Evolutionary conservation across 1,140 invertebrate genomes (phyloP), one percentile per base, ranked within the genome.

Genomic region (Laupala kohalensis): DNA sequence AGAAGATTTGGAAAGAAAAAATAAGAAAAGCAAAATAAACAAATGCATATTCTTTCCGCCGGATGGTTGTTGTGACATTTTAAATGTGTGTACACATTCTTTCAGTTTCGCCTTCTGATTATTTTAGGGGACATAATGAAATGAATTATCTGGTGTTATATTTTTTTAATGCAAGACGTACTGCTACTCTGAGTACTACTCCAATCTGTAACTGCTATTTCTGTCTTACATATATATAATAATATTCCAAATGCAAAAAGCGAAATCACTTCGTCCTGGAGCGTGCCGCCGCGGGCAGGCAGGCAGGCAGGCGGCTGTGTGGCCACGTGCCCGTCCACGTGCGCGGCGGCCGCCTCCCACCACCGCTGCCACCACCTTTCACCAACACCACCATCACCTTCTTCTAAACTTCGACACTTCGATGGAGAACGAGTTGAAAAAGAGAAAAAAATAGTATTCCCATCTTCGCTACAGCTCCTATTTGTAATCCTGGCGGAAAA

Each of bases 61-160:
- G 67, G 67, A 29, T 37, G 67, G 27, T 29, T 68, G 67, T 68
- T 68, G 67, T 68, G 67, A 68, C 67, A 53, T 53, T 68, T 37
- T 68, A 68, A 37, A 68, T 68, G 67, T 37, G 67, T 28, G 25
- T 53, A 53, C 37, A 25, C 25, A 24, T 37, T 68, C 15, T 37
- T 29, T 68, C 67, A 23, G 67, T 68, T 68, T 68, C 29, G 37
- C 37, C 9, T 53, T 53, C 37, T 53, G 37, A 53, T 53, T 53
- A n/a, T 53, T 53, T 53, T 53, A 53, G 37, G 37, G 37, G 37
- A 53, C 37, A 53, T 13, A 53, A 53, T 53, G 37, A 53, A 53
- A 53, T 68, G 29, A 68, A 68, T 68, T 68, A 68, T 68, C 67
- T 68, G 67, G 67, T 68, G 67, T 68, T 68, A 68, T 68, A 68